Evolutionary conservation across 2,888 invertebrate genomes (phyloP).

Genomic region (Glomeris marginata): DNA sequence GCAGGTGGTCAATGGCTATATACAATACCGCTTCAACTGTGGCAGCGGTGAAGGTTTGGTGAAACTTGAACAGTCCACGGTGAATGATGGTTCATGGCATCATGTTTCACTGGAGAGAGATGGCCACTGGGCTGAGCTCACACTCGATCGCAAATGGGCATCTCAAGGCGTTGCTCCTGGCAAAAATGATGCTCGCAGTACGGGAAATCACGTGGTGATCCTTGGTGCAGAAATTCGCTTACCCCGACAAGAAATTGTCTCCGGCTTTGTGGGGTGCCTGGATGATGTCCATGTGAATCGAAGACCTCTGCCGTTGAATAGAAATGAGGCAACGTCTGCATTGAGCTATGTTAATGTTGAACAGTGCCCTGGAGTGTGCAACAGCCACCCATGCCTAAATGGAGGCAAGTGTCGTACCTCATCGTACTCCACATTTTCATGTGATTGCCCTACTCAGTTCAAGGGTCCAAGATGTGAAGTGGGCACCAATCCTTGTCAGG

Average conservation of each 20-base stretch:
- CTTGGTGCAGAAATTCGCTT: constrained; percentile 67
- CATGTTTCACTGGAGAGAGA: constrained; percentile 57
- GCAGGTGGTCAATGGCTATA: constrained; percentile 58
- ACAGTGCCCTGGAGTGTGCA: constrained; percentile 47
- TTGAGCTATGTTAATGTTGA: constrained; percentile 48
- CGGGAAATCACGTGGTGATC: constrained; percentile 66
- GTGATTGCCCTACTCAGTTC: constrained; percentile 62
- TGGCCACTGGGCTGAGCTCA: constrained; percentile 59
- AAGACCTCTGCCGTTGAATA: constrained; percentile 56
- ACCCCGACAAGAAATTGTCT: constrained; percentile 55
- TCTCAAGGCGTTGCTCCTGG: constrained; percentile 57
- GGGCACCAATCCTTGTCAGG: constrained; percentile 62
- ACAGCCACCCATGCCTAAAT: constrained; percentile 63
- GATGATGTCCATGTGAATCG: constrained; percentile 66
- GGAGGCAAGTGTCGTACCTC: constrained; percentile 45
- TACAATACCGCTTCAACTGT: constrained; percentile 81
- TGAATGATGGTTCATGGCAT: constrained; percentile 79
- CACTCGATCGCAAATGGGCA: constrained; percentile 57
- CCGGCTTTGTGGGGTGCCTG: constrained; percentile 84
- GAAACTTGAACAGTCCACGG: constrained; percentile 53
- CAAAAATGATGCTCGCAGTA: constrained; percentile 64
- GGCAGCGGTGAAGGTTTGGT: constrained; percentile 80
- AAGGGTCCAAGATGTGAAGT: constrained; percentile 64
- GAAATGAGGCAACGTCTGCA: constrained; percentile 29
- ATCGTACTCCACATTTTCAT: constrained; percentile 44